Conservation (phyloP, 2,113 vertebrate species). For the Trichechus manatus region DNA sequence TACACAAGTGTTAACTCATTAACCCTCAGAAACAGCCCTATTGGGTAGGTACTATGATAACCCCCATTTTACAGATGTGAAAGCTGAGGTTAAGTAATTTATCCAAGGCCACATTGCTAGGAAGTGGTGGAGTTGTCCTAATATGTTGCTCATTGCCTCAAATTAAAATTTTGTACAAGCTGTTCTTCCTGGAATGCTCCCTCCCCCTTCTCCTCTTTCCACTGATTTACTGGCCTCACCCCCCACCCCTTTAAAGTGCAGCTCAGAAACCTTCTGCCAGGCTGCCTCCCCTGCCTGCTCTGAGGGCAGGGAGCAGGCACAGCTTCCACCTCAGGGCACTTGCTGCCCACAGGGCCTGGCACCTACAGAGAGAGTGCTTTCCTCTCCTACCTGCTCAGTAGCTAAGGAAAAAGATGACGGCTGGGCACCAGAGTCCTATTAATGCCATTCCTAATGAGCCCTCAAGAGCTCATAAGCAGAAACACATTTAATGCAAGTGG, state of each 20-base stretch:
- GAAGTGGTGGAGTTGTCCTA: neutral
- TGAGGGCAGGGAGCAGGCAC: neutral
- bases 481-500: neutral
- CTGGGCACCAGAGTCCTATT: neutral
- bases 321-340: rapidly evolving
- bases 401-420: neutral
- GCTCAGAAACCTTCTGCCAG: neutral
- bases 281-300: neutral
- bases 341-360: neutral
- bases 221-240: neutral
- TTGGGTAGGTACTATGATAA: neutral
- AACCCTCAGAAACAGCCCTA: neutral
- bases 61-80: neutral
- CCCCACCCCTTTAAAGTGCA: neutral
- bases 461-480: constrained; percentile 29
- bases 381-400: neutral
- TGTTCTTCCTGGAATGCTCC: neutral
- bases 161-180: neutral
- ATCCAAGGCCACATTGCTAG: neutral
- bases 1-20: neutral
- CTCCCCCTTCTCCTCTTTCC: neutral
- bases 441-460: neutral
- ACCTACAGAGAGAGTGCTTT: too few species aligned
- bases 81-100: neutral
- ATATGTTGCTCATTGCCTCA: neutral